Percentiles rank a stretch among this genome's conserved stretches.
These are phyloP conservation scores for Pseudonaja textilis DNA, from an alignment of 2,113 vertebrate genomes.

Conservation along the genomic window DNA sequence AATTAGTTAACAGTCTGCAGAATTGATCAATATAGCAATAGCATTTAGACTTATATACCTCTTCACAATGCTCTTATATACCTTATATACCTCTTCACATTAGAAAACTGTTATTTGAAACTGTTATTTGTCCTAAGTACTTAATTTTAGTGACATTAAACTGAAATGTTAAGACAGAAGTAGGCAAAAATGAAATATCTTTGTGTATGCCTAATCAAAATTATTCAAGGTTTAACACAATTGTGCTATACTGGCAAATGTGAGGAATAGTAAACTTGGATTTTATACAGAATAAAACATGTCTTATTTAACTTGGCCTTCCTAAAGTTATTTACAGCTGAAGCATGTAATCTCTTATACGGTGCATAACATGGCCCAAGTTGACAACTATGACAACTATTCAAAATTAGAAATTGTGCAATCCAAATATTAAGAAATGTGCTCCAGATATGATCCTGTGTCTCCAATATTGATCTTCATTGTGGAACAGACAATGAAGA, in stretches of 20 bases:
- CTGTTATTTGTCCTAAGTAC: background rate
- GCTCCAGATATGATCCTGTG: background rate
- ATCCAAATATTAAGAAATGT: background rate
- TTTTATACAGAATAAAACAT: background rate
- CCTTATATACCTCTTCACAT: background rate
- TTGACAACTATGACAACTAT: background rate
- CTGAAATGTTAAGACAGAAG: background rate
- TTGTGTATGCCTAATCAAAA: no score
- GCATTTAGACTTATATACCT: no score
- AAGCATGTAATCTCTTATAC: background rate
- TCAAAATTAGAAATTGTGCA: background rate
- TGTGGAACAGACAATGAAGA: background rate
- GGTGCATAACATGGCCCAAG: background rate
- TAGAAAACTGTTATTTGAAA: background rate
- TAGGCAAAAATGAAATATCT: background rate
- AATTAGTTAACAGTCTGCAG: background rate
- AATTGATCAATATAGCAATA: background rate
- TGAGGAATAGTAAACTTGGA: background rate
- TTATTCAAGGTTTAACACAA: background rate
- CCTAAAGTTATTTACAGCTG: background rate
- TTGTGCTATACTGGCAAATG: background rate
- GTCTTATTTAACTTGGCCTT: background rate
- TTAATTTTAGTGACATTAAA: background rate
- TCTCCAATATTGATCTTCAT: background rate
- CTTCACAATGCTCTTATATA: no score